Base-by-base conservation (phyloP, 2,113 vertebrate species). In the Bufo bufo region DNA sequence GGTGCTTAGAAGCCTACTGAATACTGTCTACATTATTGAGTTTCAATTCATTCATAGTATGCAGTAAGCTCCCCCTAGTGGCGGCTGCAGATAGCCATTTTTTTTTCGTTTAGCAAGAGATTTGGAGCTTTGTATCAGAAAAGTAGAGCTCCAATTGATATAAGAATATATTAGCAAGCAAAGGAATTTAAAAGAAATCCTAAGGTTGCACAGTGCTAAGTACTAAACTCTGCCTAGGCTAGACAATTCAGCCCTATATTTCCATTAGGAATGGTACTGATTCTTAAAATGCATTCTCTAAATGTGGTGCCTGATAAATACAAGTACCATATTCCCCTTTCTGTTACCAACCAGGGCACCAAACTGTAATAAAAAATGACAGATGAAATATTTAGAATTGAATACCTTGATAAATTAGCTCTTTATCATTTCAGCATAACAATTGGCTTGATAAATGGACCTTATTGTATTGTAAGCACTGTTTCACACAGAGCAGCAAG, bases 401-500 rank as follows among this genome's bases (percentile, higher is more conserved):
- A 61, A 72, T 61, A 33, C 43, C 19, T 33, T 59, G 33, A 61
- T 85, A 43, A 61, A 77, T 74, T 6, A 72, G 71, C 71, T 20
- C 85, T 47, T 77, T 58, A 77, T 78, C 45, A 61, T 65, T 65
- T 58, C 7, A 43, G 71, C 6, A 9, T n/a, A 58, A 77, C 58
- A 77, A 78, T 77, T 86, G 85, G 6, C 43, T 52, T 86, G 85
- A 78, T 86, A 86, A 49, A 63, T 50, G 47, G 58, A 59, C 20
- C 85, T 33, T n/a, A 50, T 77, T 84, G 82, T 33, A 54, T 72
- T 72, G 82, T 56, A 56, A 50, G 45, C 72, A 50, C 9, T 63
- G 58, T 50, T 47, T 65, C 47, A 84, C n/a, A 69, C 10, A 0
- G 59, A 61, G 78, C 52, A 87, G 79, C 69, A 83, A 74, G 54